Evolutionary conservation across 2,113 vertebrate genomes (phyloP).

Genomic region (Trochalopteron elliotii): DNA sequence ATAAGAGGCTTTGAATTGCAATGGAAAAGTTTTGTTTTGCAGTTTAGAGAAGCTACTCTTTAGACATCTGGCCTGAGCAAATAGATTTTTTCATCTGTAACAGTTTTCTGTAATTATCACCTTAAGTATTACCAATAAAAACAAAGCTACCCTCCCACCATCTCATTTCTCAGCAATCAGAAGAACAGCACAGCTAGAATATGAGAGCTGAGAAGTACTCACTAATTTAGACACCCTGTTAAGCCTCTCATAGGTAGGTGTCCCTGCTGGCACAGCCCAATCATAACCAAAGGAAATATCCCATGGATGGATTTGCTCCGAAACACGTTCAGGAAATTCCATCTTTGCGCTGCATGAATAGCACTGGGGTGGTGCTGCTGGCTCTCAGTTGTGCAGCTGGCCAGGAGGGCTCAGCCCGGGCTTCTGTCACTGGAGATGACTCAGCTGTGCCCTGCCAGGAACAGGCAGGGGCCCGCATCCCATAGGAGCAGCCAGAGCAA

Average conservation of each 20-base stretch:
- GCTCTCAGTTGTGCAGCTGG: fast-evolving
- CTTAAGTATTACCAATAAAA: neutral
- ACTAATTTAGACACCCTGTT: neutral
- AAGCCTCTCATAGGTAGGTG: neutral
- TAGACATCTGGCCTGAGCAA: neutral
- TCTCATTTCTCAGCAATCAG: neutral
- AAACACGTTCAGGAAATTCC: neutral
- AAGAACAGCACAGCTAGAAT: neutral
- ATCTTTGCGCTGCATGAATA: neutral
- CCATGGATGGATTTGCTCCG: neutral
- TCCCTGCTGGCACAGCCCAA: fast-evolving
- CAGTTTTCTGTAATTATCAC: neutral
- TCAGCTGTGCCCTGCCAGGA: neutral
- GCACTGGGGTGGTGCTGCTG: neutral
- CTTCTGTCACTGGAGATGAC: neutral
- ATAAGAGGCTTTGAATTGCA: neutral
- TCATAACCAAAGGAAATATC: neutral
- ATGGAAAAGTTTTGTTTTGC: neutral
- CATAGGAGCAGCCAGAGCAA: neutral
- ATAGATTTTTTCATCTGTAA: conserved; percentile 5
- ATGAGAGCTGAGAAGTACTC: neutral
- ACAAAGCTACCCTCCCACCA: neutral
- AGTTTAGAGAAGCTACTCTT: neutral
- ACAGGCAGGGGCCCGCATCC: fast-evolving
- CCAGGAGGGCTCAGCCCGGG: too few relatives aligned